phyloP scores from a whole-genome alignment of 2,797 vertebrate genomes.

The Prionace glauca region DNA sequence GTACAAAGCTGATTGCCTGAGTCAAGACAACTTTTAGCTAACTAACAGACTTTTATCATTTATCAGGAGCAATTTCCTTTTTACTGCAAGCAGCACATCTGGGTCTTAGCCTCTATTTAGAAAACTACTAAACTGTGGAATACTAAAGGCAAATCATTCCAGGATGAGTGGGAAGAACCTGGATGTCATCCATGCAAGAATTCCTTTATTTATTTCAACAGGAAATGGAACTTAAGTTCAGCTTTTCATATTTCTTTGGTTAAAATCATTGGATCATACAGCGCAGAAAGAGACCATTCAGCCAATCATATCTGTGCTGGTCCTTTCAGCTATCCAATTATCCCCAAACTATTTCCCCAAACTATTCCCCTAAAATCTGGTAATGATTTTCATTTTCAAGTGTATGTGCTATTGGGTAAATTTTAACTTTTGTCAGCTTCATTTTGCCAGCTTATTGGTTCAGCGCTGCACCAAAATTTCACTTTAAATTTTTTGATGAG shows the following conservation, averaged over 20 bases:
- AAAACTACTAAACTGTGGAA: constrained; percentile 47
- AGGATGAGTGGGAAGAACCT: not conserved
- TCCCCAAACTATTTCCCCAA: no score
- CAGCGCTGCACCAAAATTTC: not conserved
- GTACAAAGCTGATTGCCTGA: constrained; percentile 17
- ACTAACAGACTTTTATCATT: not conserved
- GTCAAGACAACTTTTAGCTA: not conserved
- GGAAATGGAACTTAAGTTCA: not conserved
- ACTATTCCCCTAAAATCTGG: not conserved
- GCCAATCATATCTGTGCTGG: not conserved
- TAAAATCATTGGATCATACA: not conserved
- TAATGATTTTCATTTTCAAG: not conserved
- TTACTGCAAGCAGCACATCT: constrained; percentile 55
- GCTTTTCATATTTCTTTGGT: not conserved
- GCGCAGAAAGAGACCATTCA: not conserved
- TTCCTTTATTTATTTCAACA: not conserved
- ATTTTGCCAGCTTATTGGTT: not conserved
- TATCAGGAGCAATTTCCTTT: constrained; percentile 48
- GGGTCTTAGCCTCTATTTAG: constrained; percentile 54
- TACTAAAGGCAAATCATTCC: constrained; percentile 17
- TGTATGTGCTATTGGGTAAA: not conserved
- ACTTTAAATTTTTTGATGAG: not conserved
- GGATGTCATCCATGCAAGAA: not conserved
- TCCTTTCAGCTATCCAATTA: not conserved
- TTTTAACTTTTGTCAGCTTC: not conserved